phyloP scores from a whole-genome alignment of 2,113 vertebrate genomes.

The Bostrychus sinensis region DNA sequence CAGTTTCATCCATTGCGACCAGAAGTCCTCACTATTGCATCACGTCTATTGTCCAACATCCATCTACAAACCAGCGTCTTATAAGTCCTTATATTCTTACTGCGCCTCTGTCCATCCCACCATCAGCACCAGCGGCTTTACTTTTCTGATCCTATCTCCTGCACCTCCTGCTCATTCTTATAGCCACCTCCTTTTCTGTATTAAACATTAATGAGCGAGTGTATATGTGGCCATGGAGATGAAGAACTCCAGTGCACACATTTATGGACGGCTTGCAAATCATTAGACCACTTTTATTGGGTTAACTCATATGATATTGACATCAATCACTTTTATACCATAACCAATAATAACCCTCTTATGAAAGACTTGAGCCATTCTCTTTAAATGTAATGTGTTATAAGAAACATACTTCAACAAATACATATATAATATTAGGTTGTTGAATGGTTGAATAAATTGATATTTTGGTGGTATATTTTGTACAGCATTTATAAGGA shows the following conservation, averaged over 20 bases:
- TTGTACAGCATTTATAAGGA: background rate
- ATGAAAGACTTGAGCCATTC: background rate
- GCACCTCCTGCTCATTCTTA: constrained; percentile 34
- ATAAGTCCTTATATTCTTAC: background rate
- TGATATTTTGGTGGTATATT: background rate
- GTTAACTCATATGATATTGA: constrained; percentile 15
- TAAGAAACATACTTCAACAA: background rate
- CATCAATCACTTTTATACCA: background rate
- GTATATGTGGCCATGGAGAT: constrained; percentile 64
- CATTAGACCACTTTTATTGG: constrained; percentile 36
- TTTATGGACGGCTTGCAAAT: constrained; percentile 52
- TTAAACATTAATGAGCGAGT: constrained; percentile 68
- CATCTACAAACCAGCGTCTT: too few species aligned
- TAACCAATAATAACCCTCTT: background rate
- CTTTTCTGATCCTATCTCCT: constrained; percentile 39
- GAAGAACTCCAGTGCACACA: constrained; percentile 61
- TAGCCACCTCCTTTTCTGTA: constrained; percentile 42
- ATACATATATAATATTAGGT: background rate
- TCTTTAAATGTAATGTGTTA: background rate
- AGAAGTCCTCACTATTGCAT: constrained; percentile 11
- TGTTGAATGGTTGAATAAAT: background rate
- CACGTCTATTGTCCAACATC: background rate
- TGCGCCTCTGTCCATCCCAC: constrained; percentile 14
- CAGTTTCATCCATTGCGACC: constrained; percentile 55
- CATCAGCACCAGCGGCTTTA: constrained; percentile 24